Conservation (phyloP, 2,113 vertebrate species). For the Steatornis caripensis region DNA sequence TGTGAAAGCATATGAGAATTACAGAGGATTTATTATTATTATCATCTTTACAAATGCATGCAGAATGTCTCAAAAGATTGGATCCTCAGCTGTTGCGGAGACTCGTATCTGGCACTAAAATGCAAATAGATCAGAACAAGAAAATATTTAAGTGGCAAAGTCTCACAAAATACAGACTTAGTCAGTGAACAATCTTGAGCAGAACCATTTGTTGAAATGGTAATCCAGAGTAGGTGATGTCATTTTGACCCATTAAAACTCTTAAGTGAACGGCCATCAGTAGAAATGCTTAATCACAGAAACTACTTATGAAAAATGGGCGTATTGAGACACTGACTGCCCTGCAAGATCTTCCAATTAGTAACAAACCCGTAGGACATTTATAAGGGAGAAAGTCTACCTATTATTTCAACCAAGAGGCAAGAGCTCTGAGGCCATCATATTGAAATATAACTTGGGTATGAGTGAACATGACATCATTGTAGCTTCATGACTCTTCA, state of each 20-base stretch:
- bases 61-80: not conserved
- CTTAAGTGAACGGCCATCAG: not conserved
- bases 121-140: not conserved
- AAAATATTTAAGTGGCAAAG: not conserved
- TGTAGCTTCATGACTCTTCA: not conserved
- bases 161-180: not conserved
- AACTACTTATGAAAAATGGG: not conserved
- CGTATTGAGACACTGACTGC: not conserved
- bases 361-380: not conserved
- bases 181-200: not conserved
- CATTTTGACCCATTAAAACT: not conserved
- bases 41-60: not conserved
- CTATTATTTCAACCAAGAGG: not conserved
- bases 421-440: not conserved
- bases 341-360: not conserved
- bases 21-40: accelerated
- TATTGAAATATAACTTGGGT: not conserved
- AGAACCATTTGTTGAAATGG: not conserved
- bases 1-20: not conserved
- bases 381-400: not conserved
- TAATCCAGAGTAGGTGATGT: not conserved
- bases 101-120: not conserved
- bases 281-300: not conserved
- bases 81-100: not conserved
- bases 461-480: not conserved